phyloP scores from a whole-genome alignment of 2,888 invertebrate genomes.

The Brachypterus glaber region DNA sequence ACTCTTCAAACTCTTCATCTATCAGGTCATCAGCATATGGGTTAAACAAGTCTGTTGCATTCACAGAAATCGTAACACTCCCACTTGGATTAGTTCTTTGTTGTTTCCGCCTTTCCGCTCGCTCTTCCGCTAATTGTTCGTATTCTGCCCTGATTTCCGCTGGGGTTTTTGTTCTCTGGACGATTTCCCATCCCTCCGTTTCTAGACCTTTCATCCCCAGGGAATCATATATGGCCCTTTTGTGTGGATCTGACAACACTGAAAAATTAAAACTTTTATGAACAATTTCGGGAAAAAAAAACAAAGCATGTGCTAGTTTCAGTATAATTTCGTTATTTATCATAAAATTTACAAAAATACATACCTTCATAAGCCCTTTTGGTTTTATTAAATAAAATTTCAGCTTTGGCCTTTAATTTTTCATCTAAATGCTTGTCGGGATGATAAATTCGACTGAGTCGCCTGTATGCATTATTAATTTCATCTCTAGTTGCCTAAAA shows the following conservation, averaged over 20 bases:
- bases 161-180: slow-evolving; percentile 84
- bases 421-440: slow-evolving; percentile 92
- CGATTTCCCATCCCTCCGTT: slow-evolving; percentile 93
- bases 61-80: slow-evolving; percentile 74
- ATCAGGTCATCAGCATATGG: slow-evolving; percentile 64
- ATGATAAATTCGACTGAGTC: slow-evolving; percentile 87
- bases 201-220: slow-evolving; percentile 83
- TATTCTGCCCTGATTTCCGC: slow-evolving; percentile 95
- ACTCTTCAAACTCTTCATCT: slow-evolving; percentile 38
- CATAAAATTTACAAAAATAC: slow-evolving; percentile 3
- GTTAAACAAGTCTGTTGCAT: slow-evolving; percentile 88
- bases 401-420: slow-evolving; percentile 77
- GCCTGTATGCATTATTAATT: slow-evolving; percentile 86
- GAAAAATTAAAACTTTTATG: slow-evolving; percentile 22
- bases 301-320: neutral
- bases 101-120: slow-evolving; percentile 79
- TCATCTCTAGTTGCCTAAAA: slow-evolving; percentile 83
- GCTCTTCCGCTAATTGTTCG: slow-evolving; percentile 74
- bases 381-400: slow-evolving; percentile 82
- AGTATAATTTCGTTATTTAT: slow-evolving; percentile 1
- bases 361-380: slow-evolving; percentile 88
- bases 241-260: slow-evolving; percentile 88
- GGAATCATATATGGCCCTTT: slow-evolving; percentile 89
- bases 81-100: slow-evolving; percentile 90
- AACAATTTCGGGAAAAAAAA: neutral